Evolutionary conservation across 2,113 vertebrate genomes (phyloP).

Genomic region (Pomatostomus ruficeps): DNA sequence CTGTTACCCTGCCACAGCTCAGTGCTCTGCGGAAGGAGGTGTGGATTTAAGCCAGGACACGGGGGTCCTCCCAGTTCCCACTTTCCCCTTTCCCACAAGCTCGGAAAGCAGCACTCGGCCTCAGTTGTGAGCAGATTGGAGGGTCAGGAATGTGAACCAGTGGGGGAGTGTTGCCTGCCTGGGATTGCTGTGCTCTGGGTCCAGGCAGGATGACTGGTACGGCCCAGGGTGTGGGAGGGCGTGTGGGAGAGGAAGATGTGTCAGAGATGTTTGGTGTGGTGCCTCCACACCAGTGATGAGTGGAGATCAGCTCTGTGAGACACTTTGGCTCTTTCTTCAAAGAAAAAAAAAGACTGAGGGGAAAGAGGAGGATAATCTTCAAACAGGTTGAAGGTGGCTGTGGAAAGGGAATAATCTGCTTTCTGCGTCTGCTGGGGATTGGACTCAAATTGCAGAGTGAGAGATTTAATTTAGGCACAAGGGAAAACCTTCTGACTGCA

Average conservation of each 20-base stretch:
- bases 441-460: not conserved
- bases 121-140: not conserved
- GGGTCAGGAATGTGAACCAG: not conserved
- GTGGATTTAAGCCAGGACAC: conserved; percentile 3
- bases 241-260: not conserved
- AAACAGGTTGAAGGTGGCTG: not conserved
- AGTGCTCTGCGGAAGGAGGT: not conserved
- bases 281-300: not conserved
- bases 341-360: not conserved
- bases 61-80: not conserved
- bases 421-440: not conserved
- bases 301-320: not conserved
- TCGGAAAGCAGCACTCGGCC: not conserved
- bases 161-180: not conserved
- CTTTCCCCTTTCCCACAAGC: not conserved
- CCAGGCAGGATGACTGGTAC: not conserved
- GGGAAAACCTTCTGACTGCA: not conserved
- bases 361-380: not conserved
- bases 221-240: not conserved
- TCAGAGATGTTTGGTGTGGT: not conserved
- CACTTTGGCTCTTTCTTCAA: not conserved
- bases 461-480: not conserved
- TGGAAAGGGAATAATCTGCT: not conserved
- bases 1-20: not conserved
- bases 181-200: not conserved